Conservation (phyloP, 2,113 vertebrate species). For the Actinemys pallida region DNA sequence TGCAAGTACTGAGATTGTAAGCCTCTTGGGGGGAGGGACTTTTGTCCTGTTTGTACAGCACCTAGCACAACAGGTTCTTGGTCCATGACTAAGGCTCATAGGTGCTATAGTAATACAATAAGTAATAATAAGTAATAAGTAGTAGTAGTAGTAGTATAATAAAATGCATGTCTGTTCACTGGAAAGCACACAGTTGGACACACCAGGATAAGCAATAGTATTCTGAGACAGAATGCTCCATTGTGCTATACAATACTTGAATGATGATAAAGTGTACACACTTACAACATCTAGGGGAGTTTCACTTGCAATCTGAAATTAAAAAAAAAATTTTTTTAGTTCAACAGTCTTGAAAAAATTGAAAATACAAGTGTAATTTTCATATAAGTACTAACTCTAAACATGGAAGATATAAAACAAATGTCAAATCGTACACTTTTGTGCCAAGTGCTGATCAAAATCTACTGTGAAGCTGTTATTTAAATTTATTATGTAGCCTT, state of each 20-base stretch:
- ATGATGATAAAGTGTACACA: constrained; percentile 52
- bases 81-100: neutral
- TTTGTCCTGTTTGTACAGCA: neutral
- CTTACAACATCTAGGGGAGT: constrained; percentile 98
- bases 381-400: neutral
- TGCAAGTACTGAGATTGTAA: neutral
- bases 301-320: constrained; percentile 95
- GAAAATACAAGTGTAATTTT: constrained; percentile 35
- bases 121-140: neutral
- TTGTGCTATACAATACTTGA: constrained; percentile 26
- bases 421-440: neutral
- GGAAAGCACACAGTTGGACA: neutral
- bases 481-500: neutral
- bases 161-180: neutral
- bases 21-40: neutral
- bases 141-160: neutral
- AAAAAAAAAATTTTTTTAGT: constrained; percentile 52
- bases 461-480: neutral
- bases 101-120: neutral
- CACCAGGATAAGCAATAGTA: neutral
- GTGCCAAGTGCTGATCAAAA: constrained; percentile 3
- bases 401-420: neutral
- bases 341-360: constrained; percentile 15
- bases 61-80: neutral
- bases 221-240: neutral